Percentiles rank a stretch among this genome's conserved stretches.
phyloP scores from a whole-genome alignment of 2,113 vertebrate genomes.

The Polyodon spathula region DNA sequence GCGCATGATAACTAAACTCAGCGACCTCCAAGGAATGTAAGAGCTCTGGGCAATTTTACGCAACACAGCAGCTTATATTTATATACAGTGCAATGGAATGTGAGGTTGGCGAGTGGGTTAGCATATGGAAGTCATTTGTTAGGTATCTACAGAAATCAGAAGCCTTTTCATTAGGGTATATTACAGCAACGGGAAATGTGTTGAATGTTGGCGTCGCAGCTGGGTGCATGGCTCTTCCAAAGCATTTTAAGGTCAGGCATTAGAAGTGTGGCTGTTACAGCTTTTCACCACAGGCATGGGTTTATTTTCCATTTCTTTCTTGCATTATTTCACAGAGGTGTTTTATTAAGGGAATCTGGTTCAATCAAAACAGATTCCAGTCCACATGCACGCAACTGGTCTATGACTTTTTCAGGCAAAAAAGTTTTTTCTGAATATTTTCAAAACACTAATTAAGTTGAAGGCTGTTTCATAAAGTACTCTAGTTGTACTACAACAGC shows the following conservation, averaged over 20 bases:
- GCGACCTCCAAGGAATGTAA: neutral
- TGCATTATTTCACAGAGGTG: neutral
- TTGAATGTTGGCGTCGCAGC: neutral
- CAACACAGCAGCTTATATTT: neutral
- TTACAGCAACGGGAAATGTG: neutral
- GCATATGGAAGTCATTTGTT: conserved; percentile 6
- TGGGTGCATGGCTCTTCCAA: neutral
- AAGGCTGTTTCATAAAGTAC: too few relatives aligned
- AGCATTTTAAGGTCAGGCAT: neutral
- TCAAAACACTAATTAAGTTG: too few relatives aligned
- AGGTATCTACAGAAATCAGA: neutral
- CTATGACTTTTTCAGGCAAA: too few relatives aligned
- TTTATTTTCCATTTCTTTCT: neutral
- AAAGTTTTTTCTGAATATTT: too few relatives aligned
- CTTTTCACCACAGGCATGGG: neutral
- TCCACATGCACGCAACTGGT: too few relatives aligned
- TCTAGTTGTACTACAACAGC: too few relatives aligned
- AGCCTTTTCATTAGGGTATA: neutral
- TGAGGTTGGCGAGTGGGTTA: neutral
- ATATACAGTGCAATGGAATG: neutral
- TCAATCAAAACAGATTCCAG: too few relatives aligned
- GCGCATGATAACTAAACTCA: neutral
- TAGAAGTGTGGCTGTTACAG: neutral
- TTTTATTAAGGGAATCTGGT: too few relatives aligned
- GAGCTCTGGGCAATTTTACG: neutral